Percentiles rank a stretch among this genome's conserved stretches.
phyloP scores from a whole-genome alignment of 2,797 vertebrate species.

The Intellagama lesueurii region DNA sequence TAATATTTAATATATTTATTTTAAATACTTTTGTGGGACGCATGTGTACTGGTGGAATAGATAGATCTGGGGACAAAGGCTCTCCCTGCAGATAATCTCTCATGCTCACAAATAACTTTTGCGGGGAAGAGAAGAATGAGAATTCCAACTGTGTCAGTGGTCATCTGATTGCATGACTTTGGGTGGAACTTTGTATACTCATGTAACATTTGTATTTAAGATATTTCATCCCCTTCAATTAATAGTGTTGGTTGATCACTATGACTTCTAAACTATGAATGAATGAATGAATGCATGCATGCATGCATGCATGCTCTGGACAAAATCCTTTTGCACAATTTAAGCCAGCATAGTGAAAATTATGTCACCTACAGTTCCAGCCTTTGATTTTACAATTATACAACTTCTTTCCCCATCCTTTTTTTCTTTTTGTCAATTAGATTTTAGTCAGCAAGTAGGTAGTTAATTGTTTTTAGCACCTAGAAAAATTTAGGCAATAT shows the following conservation, averaged over 20 bases:
- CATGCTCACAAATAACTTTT: too few relatives aligned
- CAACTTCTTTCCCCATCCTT: background rate
- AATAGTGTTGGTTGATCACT: too few relatives aligned
- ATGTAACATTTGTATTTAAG: background rate
- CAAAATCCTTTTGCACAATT: too few relatives aligned
- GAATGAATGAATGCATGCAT: too few relatives aligned
- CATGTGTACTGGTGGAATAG: background rate
- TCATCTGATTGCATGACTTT: background rate
- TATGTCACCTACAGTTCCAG: background rate
- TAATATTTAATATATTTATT: background rate
- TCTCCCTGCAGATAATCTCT: background rate
- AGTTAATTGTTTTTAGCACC: background rate
- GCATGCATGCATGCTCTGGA: too few relatives aligned
- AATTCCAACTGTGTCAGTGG: background rate
- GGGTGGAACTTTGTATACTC: background rate
- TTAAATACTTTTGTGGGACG: background rate
- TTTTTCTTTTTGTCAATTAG: background rate
- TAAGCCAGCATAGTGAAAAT: too few relatives aligned
- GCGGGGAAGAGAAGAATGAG: background rate
- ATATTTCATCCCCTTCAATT: background rate
- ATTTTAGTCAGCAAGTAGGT: background rate
- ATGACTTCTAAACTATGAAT: background rate
- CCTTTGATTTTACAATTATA: slow-evolving; percentile 4
- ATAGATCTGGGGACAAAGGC: background rate
- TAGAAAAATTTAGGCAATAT: slow-evolving; percentile 4